A percentile compares a stretch with the other conserved stretches of the same genome.
Conservation (phyloP, 1,140 invertebrate species). For the Saxidomus purpurata region DNA sequence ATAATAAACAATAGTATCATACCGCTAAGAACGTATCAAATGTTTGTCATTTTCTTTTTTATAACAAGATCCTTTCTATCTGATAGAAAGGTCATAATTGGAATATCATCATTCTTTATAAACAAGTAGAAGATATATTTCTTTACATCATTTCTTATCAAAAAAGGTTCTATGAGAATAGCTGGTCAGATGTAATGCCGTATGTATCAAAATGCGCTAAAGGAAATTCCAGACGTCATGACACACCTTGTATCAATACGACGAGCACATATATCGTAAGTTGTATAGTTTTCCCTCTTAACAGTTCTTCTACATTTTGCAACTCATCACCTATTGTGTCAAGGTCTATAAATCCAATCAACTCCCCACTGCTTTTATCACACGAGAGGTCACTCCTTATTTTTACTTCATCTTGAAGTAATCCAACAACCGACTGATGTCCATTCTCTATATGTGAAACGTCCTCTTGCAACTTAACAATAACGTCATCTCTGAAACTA, state of each 20-base stretch:
- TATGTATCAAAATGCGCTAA: background rate
- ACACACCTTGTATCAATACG: constrained; percentile 55
- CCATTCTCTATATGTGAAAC: background rate
- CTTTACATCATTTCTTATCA: no score
- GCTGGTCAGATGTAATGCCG: constrained; percentile 13
- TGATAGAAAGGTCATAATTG: no score
- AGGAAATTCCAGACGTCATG: background rate
- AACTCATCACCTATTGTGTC: constrained; percentile 9
- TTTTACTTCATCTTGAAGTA: constrained; percentile 41
- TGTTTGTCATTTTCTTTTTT: no score
- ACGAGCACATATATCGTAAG: constrained; percentile 29
- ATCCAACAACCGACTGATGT: background rate
- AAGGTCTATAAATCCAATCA: constrained; percentile 39
- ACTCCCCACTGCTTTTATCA: background rate
- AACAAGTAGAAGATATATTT: no score
- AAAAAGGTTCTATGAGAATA: no score
- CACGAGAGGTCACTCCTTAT: constrained; percentile 18
- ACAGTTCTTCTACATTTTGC: background rate
- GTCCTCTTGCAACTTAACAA: background rate
- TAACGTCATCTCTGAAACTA: constrained; percentile 12
- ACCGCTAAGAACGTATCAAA: no score
- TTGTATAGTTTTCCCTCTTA: background rate
- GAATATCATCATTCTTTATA: no score
- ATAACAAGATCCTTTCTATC: no score
- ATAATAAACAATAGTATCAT: no score